Conservation (phyloP, 2,113 vertebrate species). For the Psettodes erumei region DNA sequence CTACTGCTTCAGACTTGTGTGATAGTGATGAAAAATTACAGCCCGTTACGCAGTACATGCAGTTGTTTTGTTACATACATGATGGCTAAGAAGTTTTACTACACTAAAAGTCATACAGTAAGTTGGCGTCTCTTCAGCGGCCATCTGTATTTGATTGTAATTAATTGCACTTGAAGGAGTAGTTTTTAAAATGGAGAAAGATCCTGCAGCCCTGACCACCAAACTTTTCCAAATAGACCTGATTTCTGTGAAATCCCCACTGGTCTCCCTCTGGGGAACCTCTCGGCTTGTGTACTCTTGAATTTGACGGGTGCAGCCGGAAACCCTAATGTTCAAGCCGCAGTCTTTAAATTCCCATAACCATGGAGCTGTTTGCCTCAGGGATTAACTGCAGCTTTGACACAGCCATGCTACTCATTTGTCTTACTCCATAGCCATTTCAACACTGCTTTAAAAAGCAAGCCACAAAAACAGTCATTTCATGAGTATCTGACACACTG, state of each 20-base stretch:
- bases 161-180: conserved; percentile 25
- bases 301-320: conserved; percentile 55
- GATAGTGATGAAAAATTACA: conserved; percentile 14
- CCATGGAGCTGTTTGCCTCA: conserved; percentile 37
- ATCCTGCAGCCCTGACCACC: conserved; percentile 45
- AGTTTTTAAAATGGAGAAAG: conserved; percentile 47
- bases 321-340: conserved; percentile 60
- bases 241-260: conserved; percentile 47
- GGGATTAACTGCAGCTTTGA: conserved; percentile 56
- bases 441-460: conserved; percentile 4
- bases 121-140: neutral
- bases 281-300: conserved; percentile 26
- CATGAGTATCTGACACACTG: neutral
- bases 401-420: conserved; percentile 44
- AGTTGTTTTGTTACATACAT: conserved; percentile 7
- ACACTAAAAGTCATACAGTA: neutral
- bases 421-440: conserved; percentile 15
- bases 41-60: neutral
- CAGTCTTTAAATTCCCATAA: conserved; percentile 56
- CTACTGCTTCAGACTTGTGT: conserved; percentile 9
- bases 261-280: conserved; percentile 58
- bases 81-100: neutral
- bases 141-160: conserved; percentile 18
- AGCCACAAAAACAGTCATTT: neutral
- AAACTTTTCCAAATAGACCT: conserved; percentile 65